These are phyloP conservation scores for Eilema sororculum DNA, from an alignment of 2,888 invertebrate genomes.

Conservation along the genomic window DNA sequence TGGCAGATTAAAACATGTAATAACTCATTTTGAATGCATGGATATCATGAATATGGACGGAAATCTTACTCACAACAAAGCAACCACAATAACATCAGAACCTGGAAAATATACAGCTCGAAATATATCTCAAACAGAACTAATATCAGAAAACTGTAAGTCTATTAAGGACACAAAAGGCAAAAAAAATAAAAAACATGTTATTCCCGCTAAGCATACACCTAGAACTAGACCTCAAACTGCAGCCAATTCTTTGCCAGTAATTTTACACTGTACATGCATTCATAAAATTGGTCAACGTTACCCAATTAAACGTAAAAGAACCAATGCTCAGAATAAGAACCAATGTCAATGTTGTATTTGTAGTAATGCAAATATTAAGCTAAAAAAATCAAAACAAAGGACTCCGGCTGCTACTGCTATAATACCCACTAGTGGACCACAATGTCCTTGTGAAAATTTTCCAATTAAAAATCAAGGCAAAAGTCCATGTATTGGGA, in stretches of 20 bases:
- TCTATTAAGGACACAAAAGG: too few relatives aligned
- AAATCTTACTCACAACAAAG: not conserved
- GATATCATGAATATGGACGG: not conserved
- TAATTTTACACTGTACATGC: constrained; percentile 2
- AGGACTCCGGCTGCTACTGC: not conserved
- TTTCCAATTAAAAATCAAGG: too few relatives aligned
- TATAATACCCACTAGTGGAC: not conserved
- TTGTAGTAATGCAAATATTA: not conserved
- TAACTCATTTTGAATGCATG: not conserved
- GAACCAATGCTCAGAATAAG: too few relatives aligned
- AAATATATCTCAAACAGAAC: not conserved
- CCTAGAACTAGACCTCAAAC: not conserved
- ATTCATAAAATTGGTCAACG: not conserved
- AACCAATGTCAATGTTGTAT: not conserved
- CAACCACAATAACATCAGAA: not conserved
- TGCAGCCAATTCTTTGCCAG: not conserved
- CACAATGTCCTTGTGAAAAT: too few relatives aligned
- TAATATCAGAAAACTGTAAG: too few relatives aligned
- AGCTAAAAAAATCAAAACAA: not conserved
- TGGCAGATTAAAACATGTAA: not conserved
- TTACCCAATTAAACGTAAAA: not conserved
- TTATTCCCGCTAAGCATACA: not conserved
- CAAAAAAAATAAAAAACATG: not conserved
- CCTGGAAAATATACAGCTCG: not conserved
- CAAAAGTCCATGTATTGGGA: too few relatives aligned